These are phyloP conservation scores for Cecropterus lyciades DNA, from an alignment of 1,140 invertebrate genomes.

Conservation along the genomic window DNA sequence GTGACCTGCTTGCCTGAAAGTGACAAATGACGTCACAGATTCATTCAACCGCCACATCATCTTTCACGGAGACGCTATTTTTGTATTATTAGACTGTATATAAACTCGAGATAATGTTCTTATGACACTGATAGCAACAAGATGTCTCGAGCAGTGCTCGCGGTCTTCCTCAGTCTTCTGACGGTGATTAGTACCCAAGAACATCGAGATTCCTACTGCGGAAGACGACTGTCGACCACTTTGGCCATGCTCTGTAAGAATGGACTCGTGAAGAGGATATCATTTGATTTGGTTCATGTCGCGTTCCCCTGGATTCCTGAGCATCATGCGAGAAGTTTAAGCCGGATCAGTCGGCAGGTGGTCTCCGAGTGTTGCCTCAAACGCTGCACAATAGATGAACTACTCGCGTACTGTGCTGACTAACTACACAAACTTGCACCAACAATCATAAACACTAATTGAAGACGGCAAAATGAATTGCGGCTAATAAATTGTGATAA, in stretches of 20 bases:
- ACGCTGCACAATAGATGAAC: constrained; percentile 34
- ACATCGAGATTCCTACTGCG: constrained; percentile 41
- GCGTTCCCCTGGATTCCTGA: constrained; percentile 18
- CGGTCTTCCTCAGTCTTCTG: constrained; percentile 19
- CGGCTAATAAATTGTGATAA: constrained; percentile 14
- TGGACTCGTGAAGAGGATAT: constrained; percentile 36
- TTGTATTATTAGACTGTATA: constrained; percentile 8
- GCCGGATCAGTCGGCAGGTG: constrained; percentile 33
- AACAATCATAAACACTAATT: too few relatives aligned
- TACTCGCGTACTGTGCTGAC: constrained; percentile 38
- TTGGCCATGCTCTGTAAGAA: constrained; percentile 37
- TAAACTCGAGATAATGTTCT: not conserved
- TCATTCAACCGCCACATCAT: not conserved
- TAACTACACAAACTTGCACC: too few relatives aligned
- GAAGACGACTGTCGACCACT: constrained; percentile 31
- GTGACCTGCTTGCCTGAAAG: constrained; percentile 27
- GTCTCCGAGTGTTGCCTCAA: constrained; percentile 47
- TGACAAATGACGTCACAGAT: constrained; percentile 20
- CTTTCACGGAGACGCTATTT: not conserved
- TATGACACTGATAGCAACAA: constrained; percentile 25
- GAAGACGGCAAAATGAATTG: too few relatives aligned
- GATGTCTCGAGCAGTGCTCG: constrained; percentile 31
- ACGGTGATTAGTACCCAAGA: constrained; percentile 3
- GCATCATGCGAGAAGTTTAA: constrained; percentile 15
- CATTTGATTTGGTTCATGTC: not conserved